Percentiles rank a stretch among this genome's conserved stretches.
Evolutionary conservation across 1,140 invertebrate genomes (phyloP).

Genomic region (Sesamia nonagrioides): DNA sequence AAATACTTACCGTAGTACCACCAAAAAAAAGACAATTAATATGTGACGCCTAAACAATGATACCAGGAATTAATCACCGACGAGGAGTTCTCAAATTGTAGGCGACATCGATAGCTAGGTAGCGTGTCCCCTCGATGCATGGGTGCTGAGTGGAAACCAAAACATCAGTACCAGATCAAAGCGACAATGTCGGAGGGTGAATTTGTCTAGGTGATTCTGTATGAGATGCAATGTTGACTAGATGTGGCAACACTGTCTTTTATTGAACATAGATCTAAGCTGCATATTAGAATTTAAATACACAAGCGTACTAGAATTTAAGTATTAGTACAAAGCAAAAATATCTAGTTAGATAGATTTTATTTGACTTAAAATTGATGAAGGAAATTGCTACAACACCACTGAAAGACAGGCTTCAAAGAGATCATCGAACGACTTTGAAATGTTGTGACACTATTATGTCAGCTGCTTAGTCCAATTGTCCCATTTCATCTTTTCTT

Average conservation of each 20-base stretch:
- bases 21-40: background rate
- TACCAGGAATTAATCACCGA: constrained; percentile 62
- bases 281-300: too few species aligned
- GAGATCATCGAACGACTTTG: too few species aligned
- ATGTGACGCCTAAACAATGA: constrained; percentile 47
- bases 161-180: constrained; percentile 77
- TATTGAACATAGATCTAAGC: too few species aligned
- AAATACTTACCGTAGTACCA: background rate
- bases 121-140: constrained; percentile 48
- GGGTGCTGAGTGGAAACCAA: constrained; percentile 67
- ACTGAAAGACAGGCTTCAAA: too few species aligned
- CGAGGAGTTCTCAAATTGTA: constrained; percentile 70
- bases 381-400: too few species aligned
- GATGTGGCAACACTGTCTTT: constrained; percentile 44
- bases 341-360: too few species aligned
- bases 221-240: constrained; percentile 16
- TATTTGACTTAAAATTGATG: too few species aligned
- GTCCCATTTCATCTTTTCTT: too few species aligned
- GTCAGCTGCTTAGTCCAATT: too few species aligned
- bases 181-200: constrained; percentile 77
- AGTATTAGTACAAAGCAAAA: too few species aligned
- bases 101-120: constrained; percentile 67
- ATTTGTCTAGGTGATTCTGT: constrained; percentile 77
- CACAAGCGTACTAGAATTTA: too few species aligned
- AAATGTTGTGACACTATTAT: too few species aligned